These are phyloP conservation scores for Chymomyza caudatula DNA, from an alignment of 2,888 invertebrate genomes.

Conservation along the genomic window DNA sequence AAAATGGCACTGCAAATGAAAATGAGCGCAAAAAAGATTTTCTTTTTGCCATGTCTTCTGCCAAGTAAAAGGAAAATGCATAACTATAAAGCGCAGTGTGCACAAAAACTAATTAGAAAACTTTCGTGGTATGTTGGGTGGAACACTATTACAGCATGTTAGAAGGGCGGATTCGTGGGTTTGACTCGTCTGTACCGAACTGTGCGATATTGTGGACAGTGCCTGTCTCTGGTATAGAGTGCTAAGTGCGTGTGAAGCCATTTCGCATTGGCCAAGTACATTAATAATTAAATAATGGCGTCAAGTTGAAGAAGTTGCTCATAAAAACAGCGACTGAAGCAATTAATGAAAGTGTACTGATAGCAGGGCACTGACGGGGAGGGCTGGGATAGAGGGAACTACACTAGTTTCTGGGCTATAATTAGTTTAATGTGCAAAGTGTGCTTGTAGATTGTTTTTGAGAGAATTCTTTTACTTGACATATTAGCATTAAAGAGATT, in stretches of 20 bases:
- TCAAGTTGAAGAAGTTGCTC: background rate
- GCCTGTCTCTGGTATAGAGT: background rate
- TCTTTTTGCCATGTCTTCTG: background rate
- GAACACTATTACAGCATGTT: too few relatives aligned
- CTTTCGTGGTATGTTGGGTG: background rate
- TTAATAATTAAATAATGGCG: conserved; percentile 65
- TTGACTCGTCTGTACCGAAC: too few relatives aligned
- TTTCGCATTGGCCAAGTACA: conserved; percentile 9
- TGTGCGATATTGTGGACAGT: too few relatives aligned
- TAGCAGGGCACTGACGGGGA: background rate
- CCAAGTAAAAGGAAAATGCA: conserved; percentile 53
- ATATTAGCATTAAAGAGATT: background rate
- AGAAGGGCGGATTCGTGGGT: too few relatives aligned
- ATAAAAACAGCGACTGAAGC: background rate
- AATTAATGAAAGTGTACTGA: background rate
- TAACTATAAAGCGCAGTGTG: conserved; percentile 60
- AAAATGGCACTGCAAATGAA: conserved; percentile 35
- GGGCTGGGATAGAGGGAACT: too few relatives aligned
- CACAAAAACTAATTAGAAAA: conserved; percentile 6
- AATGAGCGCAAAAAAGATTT: conserved; percentile 1
- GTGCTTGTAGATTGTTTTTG: background rate
- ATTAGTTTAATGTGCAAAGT: background rate
- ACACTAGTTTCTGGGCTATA: background rate
- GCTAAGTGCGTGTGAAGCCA: background rate
- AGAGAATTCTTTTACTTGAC: background rate